Evolutionary conservation across 1,140 invertebrate species (phyloP).

Genomic region (Grapholita molesta): DNA sequence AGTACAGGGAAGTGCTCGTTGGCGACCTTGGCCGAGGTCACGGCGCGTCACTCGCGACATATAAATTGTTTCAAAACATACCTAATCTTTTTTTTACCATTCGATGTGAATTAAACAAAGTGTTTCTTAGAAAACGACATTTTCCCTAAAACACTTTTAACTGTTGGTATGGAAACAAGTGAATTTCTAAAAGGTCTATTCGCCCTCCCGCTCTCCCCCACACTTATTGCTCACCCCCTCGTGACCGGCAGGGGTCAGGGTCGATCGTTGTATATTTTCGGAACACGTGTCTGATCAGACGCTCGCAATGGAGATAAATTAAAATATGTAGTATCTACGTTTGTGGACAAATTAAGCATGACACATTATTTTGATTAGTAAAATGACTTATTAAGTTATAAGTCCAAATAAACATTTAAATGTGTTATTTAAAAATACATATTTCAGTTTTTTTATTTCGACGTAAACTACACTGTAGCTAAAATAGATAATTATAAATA

Average conservation of each 20-base stretch:
- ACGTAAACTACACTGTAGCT: no score
- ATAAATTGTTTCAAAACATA: constrained; percentile 63
- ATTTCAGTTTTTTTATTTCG: no score
- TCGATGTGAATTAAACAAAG: constrained; percentile 25
- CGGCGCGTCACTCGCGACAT: constrained; percentile 63
- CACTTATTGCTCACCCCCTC: constrained; percentile 36
- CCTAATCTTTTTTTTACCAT: constrained; percentile 2
- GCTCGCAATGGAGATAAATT: not conserved
- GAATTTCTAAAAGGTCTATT: constrained; percentile 36
- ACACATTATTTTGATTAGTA: not conserved
- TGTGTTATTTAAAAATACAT: no score
- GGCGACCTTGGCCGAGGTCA: constrained; percentile 71
- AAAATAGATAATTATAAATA: no score
- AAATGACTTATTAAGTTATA: no score
- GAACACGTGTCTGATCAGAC: constrained; percentile 36
- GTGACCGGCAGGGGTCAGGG: constrained; percentile 65
- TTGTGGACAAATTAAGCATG: not conserved
- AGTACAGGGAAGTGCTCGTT: constrained; percentile 68
- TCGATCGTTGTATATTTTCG: constrained; percentile 38
- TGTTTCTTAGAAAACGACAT: constrained; percentile 16
- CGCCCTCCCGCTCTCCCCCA: constrained; percentile 22
- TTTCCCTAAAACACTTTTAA: constrained; percentile 25
- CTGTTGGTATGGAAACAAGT: constrained; percentile 34
- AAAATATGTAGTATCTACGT: not conserved
- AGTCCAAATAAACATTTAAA: no score